Conservation (phyloP, 2,888 invertebrate species). For the Ormyrus pomaceus region DNA sequence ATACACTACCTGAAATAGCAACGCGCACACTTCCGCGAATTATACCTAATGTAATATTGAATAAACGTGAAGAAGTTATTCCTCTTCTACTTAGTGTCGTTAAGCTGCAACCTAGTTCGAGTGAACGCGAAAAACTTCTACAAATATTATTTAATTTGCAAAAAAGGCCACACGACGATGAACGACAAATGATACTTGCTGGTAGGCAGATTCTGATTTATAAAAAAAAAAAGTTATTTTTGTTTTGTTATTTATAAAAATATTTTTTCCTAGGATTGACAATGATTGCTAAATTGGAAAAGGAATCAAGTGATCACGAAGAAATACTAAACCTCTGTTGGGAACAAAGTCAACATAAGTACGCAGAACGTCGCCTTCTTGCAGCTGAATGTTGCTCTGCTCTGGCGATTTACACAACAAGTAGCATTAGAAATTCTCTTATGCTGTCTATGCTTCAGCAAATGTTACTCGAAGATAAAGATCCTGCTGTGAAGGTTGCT, state of each 20-base stretch:
- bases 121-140: constrained; percentile 80
- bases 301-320: constrained; percentile 79
- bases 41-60: constrained; percentile 82
- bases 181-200: constrained; percentile 79
- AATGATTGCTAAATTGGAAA: constrained; percentile 75
- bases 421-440: constrained; percentile 81
- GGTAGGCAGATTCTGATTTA: constrained; percentile 70
- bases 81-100: constrained; percentile 81
- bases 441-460: constrained; percentile 85
- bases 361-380: constrained; percentile 81
- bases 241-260: not conserved
- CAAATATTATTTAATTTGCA: constrained; percentile 84
- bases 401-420: constrained; percentile 81
- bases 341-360: constrained; percentile 84
- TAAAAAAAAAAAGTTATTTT: not conserved
- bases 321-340: constrained; percentile 84
- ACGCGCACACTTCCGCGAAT: constrained; percentile 80
- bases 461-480: constrained; percentile 82
- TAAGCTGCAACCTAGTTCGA: constrained; percentile 78
- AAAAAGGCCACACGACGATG: constrained; percentile 82
- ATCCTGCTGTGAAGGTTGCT: constrained; percentile 80
- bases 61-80: constrained; percentile 83
- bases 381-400: constrained; percentile 84
- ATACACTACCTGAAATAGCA: constrained; percentile 77
- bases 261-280: constrained; percentile 72